A percentile compares a stretch with the other conserved stretches of the same genome.
phyloP scores from a whole-genome alignment of 2,888 invertebrate species.

The Apomyelois bistriatella region DNA sequence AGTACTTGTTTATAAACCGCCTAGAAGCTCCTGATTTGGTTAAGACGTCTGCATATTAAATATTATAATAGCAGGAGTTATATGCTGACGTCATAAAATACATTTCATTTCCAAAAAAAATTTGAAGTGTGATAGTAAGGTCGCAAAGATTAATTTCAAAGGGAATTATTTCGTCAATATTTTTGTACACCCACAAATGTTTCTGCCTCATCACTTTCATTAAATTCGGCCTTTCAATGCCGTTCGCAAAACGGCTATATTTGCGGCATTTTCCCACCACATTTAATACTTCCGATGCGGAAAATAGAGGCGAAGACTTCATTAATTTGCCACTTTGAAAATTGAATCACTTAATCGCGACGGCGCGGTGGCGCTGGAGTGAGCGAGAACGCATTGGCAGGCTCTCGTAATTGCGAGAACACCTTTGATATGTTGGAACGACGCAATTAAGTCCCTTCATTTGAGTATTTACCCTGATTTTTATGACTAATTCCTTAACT shows the following conservation, averaged over 20 bases:
- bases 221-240: conserved; percentile 12
- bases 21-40: too few relatives aligned
- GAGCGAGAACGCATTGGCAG: conserved; percentile 11
- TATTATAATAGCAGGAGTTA: too few relatives aligned
- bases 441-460: conserved; percentile 49
- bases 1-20: too few relatives aligned
- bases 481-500: conserved; percentile 17
- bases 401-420: conserved; percentile 42
- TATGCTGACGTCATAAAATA: too few relatives aligned
- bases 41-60: too few relatives aligned
- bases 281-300: conserved; percentile 39
- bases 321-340: conserved; percentile 62
- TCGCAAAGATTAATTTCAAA: not conserved
- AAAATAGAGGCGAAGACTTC: conserved; percentile 46
- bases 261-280: conserved; percentile 27
- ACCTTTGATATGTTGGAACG: conserved; percentile 54
- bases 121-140: too few relatives aligned
- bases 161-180: not conserved
- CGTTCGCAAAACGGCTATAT: conserved; percentile 21
- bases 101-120: too few relatives aligned
- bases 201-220: conserved; percentile 17
- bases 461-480: conserved; percentile 44
- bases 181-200: conserved; percentile 4
- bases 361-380: too few relatives aligned
- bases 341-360: conserved; percentile 64